Conservation (phyloP, 2,113 vertebrate genomes). For the Gymnocephalus cernua region DNA sequence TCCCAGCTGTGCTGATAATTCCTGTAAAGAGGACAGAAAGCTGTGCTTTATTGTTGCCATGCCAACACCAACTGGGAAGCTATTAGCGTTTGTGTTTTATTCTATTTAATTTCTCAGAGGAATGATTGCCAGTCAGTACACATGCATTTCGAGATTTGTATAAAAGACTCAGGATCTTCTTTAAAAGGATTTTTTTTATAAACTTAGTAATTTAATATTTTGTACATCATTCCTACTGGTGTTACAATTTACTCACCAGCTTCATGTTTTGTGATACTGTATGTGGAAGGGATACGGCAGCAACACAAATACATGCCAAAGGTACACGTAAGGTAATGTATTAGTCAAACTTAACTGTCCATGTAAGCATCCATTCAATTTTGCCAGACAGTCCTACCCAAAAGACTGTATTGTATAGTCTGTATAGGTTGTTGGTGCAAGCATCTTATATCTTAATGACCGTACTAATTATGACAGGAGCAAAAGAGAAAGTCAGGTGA, state of each 20-base stretch:
- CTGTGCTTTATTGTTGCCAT: constrained; percentile 32
- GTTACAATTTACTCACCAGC: background rate
- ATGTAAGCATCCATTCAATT: background rate
- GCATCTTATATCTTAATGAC: too few relatives aligned
- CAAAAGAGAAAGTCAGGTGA: too few relatives aligned
- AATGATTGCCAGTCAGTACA: constrained; percentile 17
- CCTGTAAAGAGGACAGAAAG: constrained; percentile 18
- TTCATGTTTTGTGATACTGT: background rate
- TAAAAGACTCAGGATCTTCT: background rate
- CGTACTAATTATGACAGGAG: too few relatives aligned
- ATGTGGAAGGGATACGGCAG: background rate
- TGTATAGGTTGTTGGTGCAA: too few relatives aligned
- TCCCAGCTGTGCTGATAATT: constrained; percentile 35
- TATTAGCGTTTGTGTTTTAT: constrained; percentile 26
- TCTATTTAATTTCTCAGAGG: constrained; percentile 10
- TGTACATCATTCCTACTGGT: background rate
- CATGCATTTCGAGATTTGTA: background rate
- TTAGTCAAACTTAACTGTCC: background rate
- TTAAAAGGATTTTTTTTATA: background rate
- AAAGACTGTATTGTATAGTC: too few relatives aligned
- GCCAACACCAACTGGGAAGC: constrained; percentile 43
- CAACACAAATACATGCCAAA: background rate
- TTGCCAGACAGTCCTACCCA: too few relatives aligned
- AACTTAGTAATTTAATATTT: background rate
- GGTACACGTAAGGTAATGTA: background rate